Evolutionary conservation across 2,888 invertebrate genomes (phyloP).

Genomic region (Drosophila ezoana): DNA sequence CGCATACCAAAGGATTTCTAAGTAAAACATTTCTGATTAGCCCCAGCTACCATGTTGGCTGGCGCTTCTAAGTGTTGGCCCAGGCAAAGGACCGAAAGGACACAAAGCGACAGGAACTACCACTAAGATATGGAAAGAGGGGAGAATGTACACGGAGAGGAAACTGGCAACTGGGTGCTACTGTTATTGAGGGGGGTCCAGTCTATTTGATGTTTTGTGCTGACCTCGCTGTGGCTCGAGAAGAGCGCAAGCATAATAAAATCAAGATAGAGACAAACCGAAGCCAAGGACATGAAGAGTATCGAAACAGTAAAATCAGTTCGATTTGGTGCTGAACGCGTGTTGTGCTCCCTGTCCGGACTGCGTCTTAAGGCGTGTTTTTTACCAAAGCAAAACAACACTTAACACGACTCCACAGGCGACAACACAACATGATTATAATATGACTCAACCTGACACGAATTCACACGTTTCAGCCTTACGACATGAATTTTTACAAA

Average conservation of each 20-base stretch:
- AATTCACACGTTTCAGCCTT: no score
- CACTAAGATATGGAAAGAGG: neutral
- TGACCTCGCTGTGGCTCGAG: conserved; percentile 75
- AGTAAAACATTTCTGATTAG: conserved; percentile 80
- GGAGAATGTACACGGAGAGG: neutral
- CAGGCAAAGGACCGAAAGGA: conserved; percentile 17
- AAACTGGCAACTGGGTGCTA: conserved; percentile 12
- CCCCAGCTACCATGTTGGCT: conserved; percentile 44
- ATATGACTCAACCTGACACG: neutral
- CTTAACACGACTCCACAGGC: neutral
- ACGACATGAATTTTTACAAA: no score
- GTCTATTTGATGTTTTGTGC: conserved; percentile 78
- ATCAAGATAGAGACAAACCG: conserved; percentile 68
- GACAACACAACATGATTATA: neutral
- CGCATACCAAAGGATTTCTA: conserved; percentile 78
- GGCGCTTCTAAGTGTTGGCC: conserved; percentile 41
- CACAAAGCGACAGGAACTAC: conserved; percentile 23
- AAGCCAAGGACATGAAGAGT: conserved; percentile 17
- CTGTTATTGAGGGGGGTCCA: conserved; percentile 31
- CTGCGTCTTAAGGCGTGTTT: neutral
- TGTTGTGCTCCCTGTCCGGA: neutral
- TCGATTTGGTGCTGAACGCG: conserved; percentile 1
- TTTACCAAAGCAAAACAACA: neutral
- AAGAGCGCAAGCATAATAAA: conserved; percentile 80
- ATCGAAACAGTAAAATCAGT: conserved; percentile 2